These are phyloP conservation scores for Electrona antarctica DNA, from an alignment of 2,113 vertebrate species.

Conservation along the genomic window DNA sequence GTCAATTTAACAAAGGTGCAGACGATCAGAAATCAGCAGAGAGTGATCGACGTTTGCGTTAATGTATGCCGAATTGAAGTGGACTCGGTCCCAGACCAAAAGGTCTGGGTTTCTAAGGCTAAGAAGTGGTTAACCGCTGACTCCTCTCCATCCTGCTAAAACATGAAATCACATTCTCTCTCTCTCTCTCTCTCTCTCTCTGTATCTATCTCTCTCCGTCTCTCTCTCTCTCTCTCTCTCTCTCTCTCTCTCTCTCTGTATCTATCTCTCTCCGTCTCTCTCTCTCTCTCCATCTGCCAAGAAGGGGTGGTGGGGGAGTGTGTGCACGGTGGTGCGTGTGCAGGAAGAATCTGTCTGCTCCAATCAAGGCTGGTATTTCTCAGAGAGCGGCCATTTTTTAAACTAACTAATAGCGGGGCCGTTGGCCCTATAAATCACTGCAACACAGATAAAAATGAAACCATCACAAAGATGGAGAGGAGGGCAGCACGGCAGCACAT, in stretches of 20 bases:
- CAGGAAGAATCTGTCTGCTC: conserved; percentile 49
- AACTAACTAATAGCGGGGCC: conserved; percentile 66
- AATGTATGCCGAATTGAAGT: no score
- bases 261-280: conserved; percentile 5
- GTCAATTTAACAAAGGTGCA: no score
- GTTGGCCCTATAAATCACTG: conserved; percentile 64
- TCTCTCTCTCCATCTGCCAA: conserved; percentile 2
- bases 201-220: conserved; percentile 5
- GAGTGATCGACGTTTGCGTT: no score
- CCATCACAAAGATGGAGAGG: conserved; percentile 66
- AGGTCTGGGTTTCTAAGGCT: no score
- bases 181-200: conserved; percentile 8
- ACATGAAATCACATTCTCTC: conserved; percentile 1
- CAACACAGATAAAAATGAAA: conserved; percentile 68
- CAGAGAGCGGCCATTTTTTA: conserved; percentile 53
- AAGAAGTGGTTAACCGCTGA: no score
- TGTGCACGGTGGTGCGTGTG: conserved; percentile 16
- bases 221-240: background rate
- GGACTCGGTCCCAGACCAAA: no score
- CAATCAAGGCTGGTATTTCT: conserved; percentile 61
- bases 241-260: conserved; percentile 2
- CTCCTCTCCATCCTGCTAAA: no score
- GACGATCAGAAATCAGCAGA: no score
- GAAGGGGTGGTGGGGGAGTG: background rate
- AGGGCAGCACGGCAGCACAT: conserved; percentile 45